Percentiles rank a stretch among this genome's conserved stretches.
phyloP scores from a whole-genome alignment of 2,113 vertebrate species.

The Euleptes europaea region DNA sequence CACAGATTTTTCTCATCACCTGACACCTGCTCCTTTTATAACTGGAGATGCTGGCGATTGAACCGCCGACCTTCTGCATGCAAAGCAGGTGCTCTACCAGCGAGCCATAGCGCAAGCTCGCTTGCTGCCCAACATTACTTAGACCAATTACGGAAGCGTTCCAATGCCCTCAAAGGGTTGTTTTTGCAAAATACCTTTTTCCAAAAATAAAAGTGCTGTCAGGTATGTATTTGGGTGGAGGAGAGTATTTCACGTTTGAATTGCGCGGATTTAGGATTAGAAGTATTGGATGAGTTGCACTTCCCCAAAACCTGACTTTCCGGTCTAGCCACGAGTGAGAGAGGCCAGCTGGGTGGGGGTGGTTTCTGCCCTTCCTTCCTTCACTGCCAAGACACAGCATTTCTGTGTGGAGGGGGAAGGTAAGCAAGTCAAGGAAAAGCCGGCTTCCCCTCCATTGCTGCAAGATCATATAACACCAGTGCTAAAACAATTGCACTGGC shows the following conservation, averaged over 20 bases:
- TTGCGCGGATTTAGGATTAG: background rate
- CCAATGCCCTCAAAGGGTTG: background rate
- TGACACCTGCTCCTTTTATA: no score
- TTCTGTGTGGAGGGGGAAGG: background rate
- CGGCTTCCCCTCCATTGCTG: no score
- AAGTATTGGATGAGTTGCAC: constrained; percentile 15
- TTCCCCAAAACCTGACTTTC: background rate
- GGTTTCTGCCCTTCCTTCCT: background rate
- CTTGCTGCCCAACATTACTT: background rate
- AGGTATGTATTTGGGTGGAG: background rate
- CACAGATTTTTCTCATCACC: no score
- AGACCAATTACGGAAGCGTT: background rate
- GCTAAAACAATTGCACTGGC: no score
- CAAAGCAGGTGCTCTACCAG: no score
- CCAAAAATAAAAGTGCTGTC: no score
- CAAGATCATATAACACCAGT: no score
- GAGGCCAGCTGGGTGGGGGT: background rate
- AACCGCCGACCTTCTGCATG: background rate
- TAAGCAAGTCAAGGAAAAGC: background rate
- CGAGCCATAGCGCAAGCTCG: background rate
- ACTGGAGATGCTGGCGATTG: no score
- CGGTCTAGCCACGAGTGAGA: background rate
- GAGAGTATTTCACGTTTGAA: accelerated
- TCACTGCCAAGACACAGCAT: no score
- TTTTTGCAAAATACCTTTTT: background rate